phyloP scores from a whole-genome alignment of 2,888 invertebrate species.

The Parnassius apollo region DNA sequence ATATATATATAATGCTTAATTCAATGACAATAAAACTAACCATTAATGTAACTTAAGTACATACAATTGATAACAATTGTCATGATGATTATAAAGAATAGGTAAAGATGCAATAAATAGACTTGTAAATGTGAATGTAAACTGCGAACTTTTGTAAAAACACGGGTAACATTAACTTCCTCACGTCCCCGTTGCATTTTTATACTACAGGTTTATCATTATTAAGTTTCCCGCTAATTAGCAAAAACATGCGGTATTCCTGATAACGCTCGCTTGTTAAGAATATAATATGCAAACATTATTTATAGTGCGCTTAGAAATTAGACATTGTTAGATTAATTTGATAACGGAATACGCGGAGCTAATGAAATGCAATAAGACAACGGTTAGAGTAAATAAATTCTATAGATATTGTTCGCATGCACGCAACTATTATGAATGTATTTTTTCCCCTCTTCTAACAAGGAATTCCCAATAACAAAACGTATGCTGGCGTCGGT shows the following conservation, averaged over 20 bases:
- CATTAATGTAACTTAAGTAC: no score
- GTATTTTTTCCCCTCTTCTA: constrained; percentile 33
- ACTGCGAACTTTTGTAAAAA: constrained; percentile 1
- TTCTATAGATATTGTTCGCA: constrained; percentile 27
- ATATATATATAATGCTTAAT: no score
- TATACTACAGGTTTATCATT: constrained; percentile 4
- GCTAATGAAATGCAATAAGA: constrained; percentile 19
- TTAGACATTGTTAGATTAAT: constrained; percentile 19
- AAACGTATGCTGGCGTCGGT: constrained; percentile 26
- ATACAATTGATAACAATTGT: no score
- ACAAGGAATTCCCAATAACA: constrained; percentile 38
- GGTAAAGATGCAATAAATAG: not conserved
- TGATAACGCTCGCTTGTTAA: constrained; percentile 12
- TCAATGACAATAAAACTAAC: no score
- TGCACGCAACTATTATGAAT: constrained; percentile 31
- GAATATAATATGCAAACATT: constrained; percentile 18
- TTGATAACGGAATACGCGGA: constrained; percentile 18
- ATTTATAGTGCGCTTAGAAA: constrained; percentile 11
- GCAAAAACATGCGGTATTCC: constrained; percentile 9
- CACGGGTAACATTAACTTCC: no score
- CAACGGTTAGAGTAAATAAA: constrained; percentile 22
- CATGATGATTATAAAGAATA: no score
- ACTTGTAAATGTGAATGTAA: not conserved
- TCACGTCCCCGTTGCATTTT: no score
- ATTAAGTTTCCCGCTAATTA: constrained; percentile 4